These are phyloP conservation scores for Hydrozoanthus gracilis DNA, from an alignment of 92 coral and sea anemone genomes.

Conservation along the genomic window DNA sequence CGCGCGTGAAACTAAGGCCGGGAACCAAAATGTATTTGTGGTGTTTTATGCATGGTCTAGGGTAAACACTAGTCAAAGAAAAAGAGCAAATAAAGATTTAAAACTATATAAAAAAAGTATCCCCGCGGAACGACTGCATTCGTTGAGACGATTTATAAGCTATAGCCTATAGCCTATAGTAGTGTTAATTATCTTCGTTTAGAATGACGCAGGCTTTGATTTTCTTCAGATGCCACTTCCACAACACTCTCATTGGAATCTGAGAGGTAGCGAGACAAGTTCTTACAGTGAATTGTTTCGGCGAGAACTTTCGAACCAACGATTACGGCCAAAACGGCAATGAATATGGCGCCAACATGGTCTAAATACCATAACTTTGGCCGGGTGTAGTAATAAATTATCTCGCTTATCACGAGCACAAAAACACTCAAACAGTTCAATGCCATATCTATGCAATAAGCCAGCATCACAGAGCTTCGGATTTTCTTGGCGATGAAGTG, in stretches of 20 bases:
- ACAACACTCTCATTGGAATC: conserved; percentile 2
- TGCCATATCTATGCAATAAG: conserved; percentile 18
- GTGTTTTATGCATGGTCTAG: no score
- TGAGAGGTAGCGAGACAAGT: neutral
- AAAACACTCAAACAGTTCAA: neutral
- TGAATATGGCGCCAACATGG: conserved; percentile 32
- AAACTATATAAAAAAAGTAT: no score
- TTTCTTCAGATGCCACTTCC: neutral
- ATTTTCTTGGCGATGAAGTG: conserved; percentile 22
- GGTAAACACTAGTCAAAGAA: no score
- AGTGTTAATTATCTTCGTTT: no score
- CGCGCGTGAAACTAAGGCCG: no score
- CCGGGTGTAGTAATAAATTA: neutral
- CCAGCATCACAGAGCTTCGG: conserved; percentile 34
- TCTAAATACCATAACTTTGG: conserved; percentile 31
- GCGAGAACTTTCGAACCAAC: conserved; percentile 25
- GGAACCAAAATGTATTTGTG: no score
- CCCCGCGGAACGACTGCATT: no score
- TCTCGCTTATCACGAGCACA: neutral
- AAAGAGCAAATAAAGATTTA: no score
- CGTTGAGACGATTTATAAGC: no score
- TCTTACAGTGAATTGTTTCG: conserved; percentile 17
- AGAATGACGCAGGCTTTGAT: no score
- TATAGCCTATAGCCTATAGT: no score
- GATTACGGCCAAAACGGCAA: conserved; percentile 5